phyloP scores from a whole-genome alignment of 2,113 vertebrate species.

The Polypterus senegalus region DNA sequence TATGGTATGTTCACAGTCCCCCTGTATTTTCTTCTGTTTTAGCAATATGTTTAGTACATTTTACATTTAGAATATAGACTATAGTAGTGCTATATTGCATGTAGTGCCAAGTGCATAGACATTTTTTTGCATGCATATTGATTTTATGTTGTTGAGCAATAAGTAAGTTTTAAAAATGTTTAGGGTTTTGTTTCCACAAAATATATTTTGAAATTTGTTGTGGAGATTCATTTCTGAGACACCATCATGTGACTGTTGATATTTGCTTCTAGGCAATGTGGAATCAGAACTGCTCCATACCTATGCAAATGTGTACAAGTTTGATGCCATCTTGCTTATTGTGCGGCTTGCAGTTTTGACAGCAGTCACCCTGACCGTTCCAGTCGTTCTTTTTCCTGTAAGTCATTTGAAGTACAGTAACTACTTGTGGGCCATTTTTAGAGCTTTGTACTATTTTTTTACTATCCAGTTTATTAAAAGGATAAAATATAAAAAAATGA shows the following conservation, averaged over 20 bases:
- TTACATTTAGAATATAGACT: not conserved
- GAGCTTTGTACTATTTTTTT: not conserved
- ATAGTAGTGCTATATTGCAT: too few relatives aligned
- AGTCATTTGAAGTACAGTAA: conserved; percentile 30
- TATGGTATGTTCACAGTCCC: conserved; percentile 52
- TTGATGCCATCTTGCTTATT: conserved; percentile 74
- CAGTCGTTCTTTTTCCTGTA: conserved; percentile 93
- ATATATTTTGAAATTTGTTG: too few relatives aligned
- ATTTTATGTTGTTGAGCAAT: too few relatives aligned
- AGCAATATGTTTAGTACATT: not conserved
- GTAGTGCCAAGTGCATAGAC: too few relatives aligned
- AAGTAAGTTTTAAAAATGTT: too few relatives aligned
- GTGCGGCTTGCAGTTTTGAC: conserved; percentile 85
- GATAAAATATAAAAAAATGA: too few relatives aligned
- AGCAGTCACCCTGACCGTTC: conserved; percentile 88
- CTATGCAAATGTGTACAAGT: conserved; percentile 59
- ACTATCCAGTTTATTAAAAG: not conserved
- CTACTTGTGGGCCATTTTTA: not conserved
- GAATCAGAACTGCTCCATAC: conserved; percentile 87
- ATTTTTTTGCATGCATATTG: too few relatives aligned
- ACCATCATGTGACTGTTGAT: too few relatives aligned
- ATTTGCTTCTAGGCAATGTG: conserved; percentile 48
- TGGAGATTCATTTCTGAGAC: too few relatives aligned
- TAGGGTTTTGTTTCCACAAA: too few relatives aligned
- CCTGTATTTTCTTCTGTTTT: not conserved